Base-by-base conservation (phyloP, 2,888 invertebrate genomes). In the Masnerella sp. region DNA sequence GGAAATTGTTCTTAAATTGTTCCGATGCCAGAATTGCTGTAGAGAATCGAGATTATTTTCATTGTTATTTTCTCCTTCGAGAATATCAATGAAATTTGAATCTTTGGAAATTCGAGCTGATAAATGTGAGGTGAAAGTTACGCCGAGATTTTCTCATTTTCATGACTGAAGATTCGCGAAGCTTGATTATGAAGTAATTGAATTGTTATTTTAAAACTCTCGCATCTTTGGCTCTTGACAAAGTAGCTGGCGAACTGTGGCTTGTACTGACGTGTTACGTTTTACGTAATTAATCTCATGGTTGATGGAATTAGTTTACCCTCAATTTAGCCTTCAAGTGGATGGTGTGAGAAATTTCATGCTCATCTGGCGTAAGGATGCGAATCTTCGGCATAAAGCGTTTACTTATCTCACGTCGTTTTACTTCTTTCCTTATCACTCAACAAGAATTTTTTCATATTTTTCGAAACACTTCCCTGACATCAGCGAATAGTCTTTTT, bases 291-390 rank as follows among this genome's bases (percentile, higher is more conserved):
- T 56, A 67, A 67, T 67, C 56, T 56, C 56, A 56, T 40, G 32
- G 54, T 25, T 56, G 54, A 51, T 45, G 42, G 49, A 67, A 67
- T 56, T 67, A 67, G 49, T 49, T 56, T 56, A 67, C 40, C 49
- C 32, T 40, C 56, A 67, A 67, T 56, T 42, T 49, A 32, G 20
- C 40, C 40, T 67, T 49, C 40, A 32, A 67, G 49, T 11, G 22
- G 56, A 47, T 47, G 8, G 15, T 30, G 56, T 56, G 42, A 56
- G 65, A 56, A 67, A 52, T 67, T 49, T 67, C 49, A 67, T 42
- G 56, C 49, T 56, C 7, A 15, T 15, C n/a, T 32, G 28, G 54
- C 43, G 47, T 14, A 28, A 52, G 52, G 42, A 52, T 59, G 52
- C 61, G 43, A 51, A 61, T 61, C 61, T 58, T 45, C 32, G 49